Conservation (phyloP, 1,140 invertebrate genomes). For the Cotesia chilonis region DNA sequence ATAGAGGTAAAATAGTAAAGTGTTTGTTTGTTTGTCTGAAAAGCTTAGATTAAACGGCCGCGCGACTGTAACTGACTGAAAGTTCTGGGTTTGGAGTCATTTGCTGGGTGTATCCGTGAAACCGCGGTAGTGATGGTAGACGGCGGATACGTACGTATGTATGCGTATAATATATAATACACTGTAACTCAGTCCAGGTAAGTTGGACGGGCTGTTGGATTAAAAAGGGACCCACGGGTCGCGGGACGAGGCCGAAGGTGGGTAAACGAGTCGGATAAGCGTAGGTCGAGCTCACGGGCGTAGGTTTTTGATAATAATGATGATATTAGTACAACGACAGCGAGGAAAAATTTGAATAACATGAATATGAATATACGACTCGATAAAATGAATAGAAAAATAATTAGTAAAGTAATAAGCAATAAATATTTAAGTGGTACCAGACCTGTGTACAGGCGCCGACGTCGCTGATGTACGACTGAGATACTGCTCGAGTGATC, state of each 20-base stretch:
- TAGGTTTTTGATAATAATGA: constrained; percentile 43
- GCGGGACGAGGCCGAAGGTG: constrained; percentile 61
- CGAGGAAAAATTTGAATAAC: not conserved
- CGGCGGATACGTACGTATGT: constrained; percentile 10
- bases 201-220: too few relatives aligned
- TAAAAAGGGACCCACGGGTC: constrained; percentile 35
- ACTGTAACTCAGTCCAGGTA: too few relatives aligned
- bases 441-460: too few relatives aligned
- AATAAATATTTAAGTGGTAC: not conserved
- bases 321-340: not conserved
- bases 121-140: constrained; percentile 35
- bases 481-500: not conserved
- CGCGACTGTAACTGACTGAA: constrained; percentile 42
- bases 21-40: constrained; percentile 1
- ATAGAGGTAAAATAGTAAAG: not conserved
- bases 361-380: not conserved
- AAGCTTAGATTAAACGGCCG: constrained; percentile 33
- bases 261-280: constrained; percentile 59
- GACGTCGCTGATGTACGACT: too few relatives aligned
- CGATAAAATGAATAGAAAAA: constrained; percentile 21
- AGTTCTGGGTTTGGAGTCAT: constrained; percentile 41
- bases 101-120: constrained; percentile 15
- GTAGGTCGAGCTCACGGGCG: constrained; percentile 50
- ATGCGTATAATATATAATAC: too few relatives aligned
- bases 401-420: not conserved